Evolutionary conservation across 2,113 vertebrate genomes (phyloP).

Genomic region (Leiothrix lutea): DNA sequence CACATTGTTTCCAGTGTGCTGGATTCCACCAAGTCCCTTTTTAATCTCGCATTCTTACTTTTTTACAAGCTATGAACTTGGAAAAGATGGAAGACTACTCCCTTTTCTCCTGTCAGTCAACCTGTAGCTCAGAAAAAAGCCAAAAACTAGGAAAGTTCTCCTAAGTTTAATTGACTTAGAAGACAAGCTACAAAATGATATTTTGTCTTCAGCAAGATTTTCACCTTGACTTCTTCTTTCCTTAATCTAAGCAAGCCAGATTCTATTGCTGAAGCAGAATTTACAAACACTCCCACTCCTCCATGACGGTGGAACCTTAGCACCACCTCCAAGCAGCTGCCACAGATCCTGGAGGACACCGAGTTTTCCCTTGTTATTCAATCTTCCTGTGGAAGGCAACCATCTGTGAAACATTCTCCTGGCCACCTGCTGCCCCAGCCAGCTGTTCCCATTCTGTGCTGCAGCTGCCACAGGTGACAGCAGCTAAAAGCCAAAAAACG

Average conservation of each 20-base stretch:
- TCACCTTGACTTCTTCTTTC: background rate
- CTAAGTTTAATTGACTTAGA: background rate
- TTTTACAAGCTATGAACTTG: background rate
- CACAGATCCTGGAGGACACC: background rate
- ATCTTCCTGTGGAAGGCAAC: background rate
- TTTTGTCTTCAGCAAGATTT: background rate
- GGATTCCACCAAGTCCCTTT: background rate
- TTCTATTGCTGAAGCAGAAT: accelerated
- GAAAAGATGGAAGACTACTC: background rate
- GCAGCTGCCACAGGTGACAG: slow-evolving; percentile 1
- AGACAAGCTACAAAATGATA: background rate
- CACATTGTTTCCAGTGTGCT: background rate
- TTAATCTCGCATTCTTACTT: background rate
- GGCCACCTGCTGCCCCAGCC: slow-evolving; percentile 18
- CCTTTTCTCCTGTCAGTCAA: background rate
- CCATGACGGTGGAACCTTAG: background rate
- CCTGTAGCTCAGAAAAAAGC: background rate
- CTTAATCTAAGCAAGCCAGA: background rate
- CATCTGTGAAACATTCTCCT: background rate
- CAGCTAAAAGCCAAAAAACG: background rate
- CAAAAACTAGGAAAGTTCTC: background rate
- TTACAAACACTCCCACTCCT: background rate
- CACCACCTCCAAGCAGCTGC: background rate
- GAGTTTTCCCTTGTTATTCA: background rate
- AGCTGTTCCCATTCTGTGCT: accelerated